Base-by-base conservation (phyloP, 2,797 vertebrate species). In the Cichlasoma orientale region DNA sequence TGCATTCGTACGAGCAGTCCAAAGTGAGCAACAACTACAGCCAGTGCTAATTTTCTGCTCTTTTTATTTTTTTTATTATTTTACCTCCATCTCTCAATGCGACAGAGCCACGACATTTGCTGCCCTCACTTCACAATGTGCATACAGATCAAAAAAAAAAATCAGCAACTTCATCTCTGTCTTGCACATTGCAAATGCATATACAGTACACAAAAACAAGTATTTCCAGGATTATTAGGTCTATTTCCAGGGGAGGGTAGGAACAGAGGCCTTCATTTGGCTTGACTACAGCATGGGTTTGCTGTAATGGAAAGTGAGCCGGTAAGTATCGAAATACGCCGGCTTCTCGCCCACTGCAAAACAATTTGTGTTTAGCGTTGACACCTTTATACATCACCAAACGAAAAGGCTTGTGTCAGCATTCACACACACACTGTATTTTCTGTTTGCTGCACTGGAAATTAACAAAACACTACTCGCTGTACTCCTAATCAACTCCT, bases 121-220 rank as follows among this genome's bases (percentile, higher is more conserved):
- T 52, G 82, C 85, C 79, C 74, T 82, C 61, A 5, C 50, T 66
- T 90, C 86, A 86, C 84, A 57, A 91, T 87, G 89, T 91, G 91
- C 92, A 57, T 31, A 87, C 79, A 85, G 84, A 69, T 86, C 11
- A 18, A 9, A 36, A 36, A 12, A 9, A 73, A 75, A 77, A 85
- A 92, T 90, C 89, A 90, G 88, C 90, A 78, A 87, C 80, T 86
- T 86, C 72, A 70, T 74, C 88, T 87, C 82, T 77, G 87, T 88
- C 92, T 84, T 85, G 83, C 92, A 90, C 87, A 72, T 89, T 63
- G 90, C 92, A 84, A 90, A 90, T 89, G 88, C 93, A 88, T 89
- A 80, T 95, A 95, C 94, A 96, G 94, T 95, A 95, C 95, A 93
- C 93, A 88, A 91, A 93, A 93, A 94, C 95, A 96, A 95, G 96